A percentile compares a stretch with the other conserved stretches of the same genome.
Conservation (phyloP, 2,113 vertebrate genomes). For the Phrynosoma blainvillii region DNA sequence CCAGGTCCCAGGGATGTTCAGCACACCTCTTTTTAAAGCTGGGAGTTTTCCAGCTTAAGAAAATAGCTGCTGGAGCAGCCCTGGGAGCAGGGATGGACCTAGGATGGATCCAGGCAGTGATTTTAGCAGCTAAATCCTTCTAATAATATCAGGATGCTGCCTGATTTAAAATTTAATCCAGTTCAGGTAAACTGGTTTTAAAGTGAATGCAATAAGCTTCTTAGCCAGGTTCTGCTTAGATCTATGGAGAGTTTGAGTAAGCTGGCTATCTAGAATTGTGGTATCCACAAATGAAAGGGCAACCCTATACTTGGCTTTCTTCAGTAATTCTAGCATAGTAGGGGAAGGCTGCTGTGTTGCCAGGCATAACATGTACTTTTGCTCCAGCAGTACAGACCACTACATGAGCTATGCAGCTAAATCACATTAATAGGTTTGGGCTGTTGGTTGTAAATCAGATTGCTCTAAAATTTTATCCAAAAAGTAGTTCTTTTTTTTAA, state of each 20-base stretch:
- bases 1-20: too few species aligned
- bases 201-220: too few species aligned
- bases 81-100: too few species aligned
- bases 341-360: neutral
- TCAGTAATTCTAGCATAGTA: neutral
- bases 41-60: too few species aligned
- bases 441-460: constrained; percentile 37
- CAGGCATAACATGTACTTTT: neutral
- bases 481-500: neutral
- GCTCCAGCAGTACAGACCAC: neutral
- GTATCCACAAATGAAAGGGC: neutral
- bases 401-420: constrained; percentile 12
- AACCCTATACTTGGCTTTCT: neutral
- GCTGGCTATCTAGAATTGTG: neutral
- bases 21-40: too few species aligned
- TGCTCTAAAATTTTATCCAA: constrained; percentile 28
- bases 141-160: too few species aligned
- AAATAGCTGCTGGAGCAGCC: too few species aligned
- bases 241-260: neutral
- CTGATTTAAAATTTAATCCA: too few species aligned
- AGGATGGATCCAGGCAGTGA: too few species aligned
- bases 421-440: neutral
- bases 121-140: too few species aligned
- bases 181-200: too few species aligned
- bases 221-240: neutral